These are phyloP conservation scores for Otolemur garnettii DNA, from an alignment of 2,113 vertebrate genomes.

Conservation along the genomic window DNA sequence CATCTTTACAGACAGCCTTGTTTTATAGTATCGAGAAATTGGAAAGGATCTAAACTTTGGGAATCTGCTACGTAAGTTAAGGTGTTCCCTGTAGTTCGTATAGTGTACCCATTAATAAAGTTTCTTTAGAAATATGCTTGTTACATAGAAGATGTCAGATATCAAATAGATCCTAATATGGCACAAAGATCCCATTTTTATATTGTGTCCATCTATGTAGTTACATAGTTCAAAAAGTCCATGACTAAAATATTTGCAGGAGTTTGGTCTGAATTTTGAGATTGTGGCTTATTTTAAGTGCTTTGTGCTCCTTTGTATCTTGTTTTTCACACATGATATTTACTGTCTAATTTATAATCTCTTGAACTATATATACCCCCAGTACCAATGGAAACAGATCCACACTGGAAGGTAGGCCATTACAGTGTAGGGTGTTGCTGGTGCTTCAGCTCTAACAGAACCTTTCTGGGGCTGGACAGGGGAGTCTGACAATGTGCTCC, in stretches of 20 bases:
- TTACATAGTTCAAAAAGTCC: not conserved
- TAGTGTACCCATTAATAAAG: not conserved
- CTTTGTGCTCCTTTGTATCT: conserved; percentile 6
- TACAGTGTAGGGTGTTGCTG: not conserved
- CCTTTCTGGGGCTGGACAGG: not conserved
- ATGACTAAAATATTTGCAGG: not conserved
- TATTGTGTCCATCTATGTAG: not conserved
- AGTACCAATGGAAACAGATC: not conserved
- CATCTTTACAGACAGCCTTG: not conserved
- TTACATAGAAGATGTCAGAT: not conserved
- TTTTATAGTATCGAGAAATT: not conserved
- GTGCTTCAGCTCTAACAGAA: not conserved
- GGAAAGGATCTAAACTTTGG: not conserved
- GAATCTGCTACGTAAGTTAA: not conserved
- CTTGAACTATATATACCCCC: not conserved
- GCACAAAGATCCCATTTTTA: not conserved
- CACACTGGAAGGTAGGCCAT: not conserved
- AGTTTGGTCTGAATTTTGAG: conserved; percentile 13
- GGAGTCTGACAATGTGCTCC: not conserved
- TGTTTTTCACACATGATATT: not conserved
- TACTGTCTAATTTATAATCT: not conserved
- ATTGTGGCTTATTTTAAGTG: not conserved
- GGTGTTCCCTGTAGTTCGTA: not conserved
- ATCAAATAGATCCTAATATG: conserved; percentile 11
- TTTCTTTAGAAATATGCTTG: not conserved